These are phyloP conservation scores for Platynereis dumerilii DNA, from an alignment of 2,888 invertebrate genomes.

Conservation along the genomic window DNA sequence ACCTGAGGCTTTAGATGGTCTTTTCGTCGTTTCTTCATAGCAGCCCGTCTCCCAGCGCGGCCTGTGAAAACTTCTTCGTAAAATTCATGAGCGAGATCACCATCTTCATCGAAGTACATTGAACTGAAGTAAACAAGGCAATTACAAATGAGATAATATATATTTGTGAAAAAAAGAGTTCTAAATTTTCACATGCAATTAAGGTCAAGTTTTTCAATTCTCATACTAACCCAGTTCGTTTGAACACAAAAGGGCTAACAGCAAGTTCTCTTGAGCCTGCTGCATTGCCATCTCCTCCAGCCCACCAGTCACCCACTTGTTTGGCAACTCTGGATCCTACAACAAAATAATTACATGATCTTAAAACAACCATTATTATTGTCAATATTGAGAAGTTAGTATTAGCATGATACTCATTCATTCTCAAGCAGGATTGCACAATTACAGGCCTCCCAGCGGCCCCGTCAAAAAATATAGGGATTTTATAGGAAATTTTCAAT, in stretches of 20 bases:
- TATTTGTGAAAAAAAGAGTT: too few species aligned
- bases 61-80: constrained; percentile 64
- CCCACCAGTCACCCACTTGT: constrained; percentile 27
- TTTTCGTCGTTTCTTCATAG: constrained; percentile 11
- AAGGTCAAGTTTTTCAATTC: too few species aligned
- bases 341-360: too few species aligned
- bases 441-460: too few species aligned
- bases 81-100: constrained; percentile 68
- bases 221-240: constrained; percentile 49
- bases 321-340: constrained; percentile 34
- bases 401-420: too few species aligned
- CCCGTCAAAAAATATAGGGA: too few species aligned
- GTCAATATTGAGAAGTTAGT: too few species aligned
- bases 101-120: constrained; percentile 68
- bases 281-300: background rate
- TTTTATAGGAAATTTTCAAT: too few species aligned
- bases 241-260: constrained; percentile 56
- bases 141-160: too few species aligned
- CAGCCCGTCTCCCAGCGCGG: constrained; percentile 1
- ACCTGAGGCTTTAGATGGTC: constrained; percentile 22
- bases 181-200: too few species aligned
- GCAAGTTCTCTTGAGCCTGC: constrained; percentile 28
- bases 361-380: too few species aligned
- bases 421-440: too few species aligned
- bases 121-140: constrained; percentile 56